Base-by-base conservation (phyloP, 2,113 vertebrate species). In the Malurus melanocephalus region DNA sequence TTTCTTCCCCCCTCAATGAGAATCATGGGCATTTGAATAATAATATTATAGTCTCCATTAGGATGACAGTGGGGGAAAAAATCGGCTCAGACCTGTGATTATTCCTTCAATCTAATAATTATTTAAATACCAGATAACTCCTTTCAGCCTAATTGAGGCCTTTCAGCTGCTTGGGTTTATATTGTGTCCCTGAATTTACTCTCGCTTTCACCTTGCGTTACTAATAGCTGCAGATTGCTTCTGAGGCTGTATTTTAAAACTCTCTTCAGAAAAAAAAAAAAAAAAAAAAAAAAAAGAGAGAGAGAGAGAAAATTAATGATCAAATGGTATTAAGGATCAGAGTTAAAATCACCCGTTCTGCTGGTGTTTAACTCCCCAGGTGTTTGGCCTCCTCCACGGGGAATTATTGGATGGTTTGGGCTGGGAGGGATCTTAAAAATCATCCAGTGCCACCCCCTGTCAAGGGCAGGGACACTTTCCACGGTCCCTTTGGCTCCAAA, bases 81-180 rank as follows among this genome's bases (percentile, higher is more conserved):
- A 97, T 96, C 90, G 77, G 94, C 96, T 97, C 96, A 97, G 97
- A 97, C 97, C 97, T 97, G 86, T 97, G 97, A 98, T 98, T 98
- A 98, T 95, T 97, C 95, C 97, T 98, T 97, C 97, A 96, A 96
- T 97, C 97, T 95, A 97, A 98, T 98, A 98, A 97, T 98, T 98
- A 97, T 97, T 98, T 98, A 97, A 98, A 97, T 97, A 97, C 94
- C 93, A 97, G 97, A 98, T 98, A 97, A 98, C 96, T 96, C 95
- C 97, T 97, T 97, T 95, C 94, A 97, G 82, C 95, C 94, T 98
- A 98, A 98, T 98, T 97, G 98, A 96, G 96, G 97, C 96, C 96
- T 97, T 97, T 97, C 96, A 94, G 96, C 95, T 96, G 93, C 83
- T 53, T 72, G 92, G 81, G 62, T 96, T 95, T 93, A 82, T 88